These are phyloP conservation scores for Grammomys dolichurus DNA, from an alignment of 2,113 vertebrate genomes.

Conservation along the genomic window DNA sequence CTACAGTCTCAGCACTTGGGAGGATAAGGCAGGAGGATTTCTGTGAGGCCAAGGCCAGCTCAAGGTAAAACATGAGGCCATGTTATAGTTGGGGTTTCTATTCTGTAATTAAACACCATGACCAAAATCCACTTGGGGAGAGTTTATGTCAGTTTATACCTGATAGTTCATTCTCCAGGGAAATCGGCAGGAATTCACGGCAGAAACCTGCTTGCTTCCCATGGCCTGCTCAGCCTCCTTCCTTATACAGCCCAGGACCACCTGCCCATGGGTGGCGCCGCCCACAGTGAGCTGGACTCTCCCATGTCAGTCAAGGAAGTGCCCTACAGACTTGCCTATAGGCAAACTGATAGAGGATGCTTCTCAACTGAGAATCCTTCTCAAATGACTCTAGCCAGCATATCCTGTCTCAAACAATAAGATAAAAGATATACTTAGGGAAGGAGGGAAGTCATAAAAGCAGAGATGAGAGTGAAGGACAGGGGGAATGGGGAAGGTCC, in stretches of 20 bases:
- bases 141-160: not conserved
- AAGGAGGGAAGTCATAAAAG: not conserved
- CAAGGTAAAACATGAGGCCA: not conserved
- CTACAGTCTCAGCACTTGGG: not conserved
- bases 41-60: not conserved
- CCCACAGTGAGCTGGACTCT: not conserved
- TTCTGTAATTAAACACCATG: not conserved
- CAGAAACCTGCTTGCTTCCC: not conserved
- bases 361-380: not conserved
- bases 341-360: not conserved
- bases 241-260: not conserved
- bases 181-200: not conserved
- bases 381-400: not conserved
- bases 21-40: not conserved
- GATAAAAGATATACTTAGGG: too few species aligned
- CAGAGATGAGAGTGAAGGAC: not conserved
- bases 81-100: not conserved
- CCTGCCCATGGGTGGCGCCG: not conserved
- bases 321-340: not conserved
- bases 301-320: not conserved
- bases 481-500: not conserved
- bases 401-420: not conserved
- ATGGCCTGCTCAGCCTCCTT: not conserved
- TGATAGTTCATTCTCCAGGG: not conserved
- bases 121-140: not conserved